Evolutionary conservation across 2,888 invertebrate species (phyloP).

Genomic region (Euclidia mi): DNA sequence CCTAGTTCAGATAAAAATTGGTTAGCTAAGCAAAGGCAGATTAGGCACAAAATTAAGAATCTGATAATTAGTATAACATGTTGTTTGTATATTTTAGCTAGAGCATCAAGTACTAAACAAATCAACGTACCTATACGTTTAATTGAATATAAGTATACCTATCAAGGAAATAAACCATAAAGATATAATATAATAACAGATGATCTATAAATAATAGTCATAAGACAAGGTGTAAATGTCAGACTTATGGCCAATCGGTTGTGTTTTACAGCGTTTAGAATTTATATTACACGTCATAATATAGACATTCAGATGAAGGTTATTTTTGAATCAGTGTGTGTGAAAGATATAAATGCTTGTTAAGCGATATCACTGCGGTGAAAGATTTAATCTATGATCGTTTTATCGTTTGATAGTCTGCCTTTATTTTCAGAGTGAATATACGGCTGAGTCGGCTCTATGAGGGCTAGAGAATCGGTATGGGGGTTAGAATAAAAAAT

Average conservation of each 20-base stretch:
- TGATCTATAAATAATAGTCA: conserved; percentile 62
- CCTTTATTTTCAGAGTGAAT: no score
- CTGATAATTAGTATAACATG: no score
- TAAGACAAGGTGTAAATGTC: conserved; percentile 67
- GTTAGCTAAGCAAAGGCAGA: no score
- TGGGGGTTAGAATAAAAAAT: no score
- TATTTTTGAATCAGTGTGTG: conserved; percentile 42
- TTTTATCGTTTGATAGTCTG: no score
- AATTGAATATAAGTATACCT: background rate
- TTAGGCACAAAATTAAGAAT: no score
- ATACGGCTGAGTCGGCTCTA: no score
- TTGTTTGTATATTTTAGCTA: no score
- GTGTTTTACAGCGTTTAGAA: conserved; percentile 43
- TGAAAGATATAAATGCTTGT: conserved; percentile 14
- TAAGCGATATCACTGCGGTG: background rate
- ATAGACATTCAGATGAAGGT: conserved; percentile 30
- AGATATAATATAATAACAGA: conserved; percentile 57
- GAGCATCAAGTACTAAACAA: no score
- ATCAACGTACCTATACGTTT: background rate
- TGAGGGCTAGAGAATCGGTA: no score
- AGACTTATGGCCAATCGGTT: conserved; percentile 58
- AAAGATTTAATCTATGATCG: background rate
- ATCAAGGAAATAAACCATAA: conserved; percentile 36
- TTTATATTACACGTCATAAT: conserved; percentile 34
- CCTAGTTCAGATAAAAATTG: no score